phyloP scores from a whole-genome alignment of 2,888 invertebrate species.

The Cantharis rufa region DNA sequence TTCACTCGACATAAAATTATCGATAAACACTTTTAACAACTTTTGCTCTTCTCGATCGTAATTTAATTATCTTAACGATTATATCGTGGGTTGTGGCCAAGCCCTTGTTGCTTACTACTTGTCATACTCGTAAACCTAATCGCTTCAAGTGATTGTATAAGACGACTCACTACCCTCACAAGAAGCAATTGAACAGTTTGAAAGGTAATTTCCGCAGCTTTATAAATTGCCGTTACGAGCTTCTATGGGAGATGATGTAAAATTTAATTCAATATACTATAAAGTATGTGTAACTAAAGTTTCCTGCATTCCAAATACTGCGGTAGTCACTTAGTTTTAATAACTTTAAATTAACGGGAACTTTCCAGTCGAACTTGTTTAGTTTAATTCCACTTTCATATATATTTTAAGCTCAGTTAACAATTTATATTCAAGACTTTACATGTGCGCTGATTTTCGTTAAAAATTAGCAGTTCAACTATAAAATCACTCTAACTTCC shows the following conservation, averaged over 20 bases:
- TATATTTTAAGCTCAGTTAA: background rate
- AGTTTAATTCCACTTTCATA: background rate
- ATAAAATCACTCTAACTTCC: background rate
- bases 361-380: background rate
- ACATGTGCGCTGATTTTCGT: background rate
- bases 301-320: background rate
- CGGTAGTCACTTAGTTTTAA: background rate
- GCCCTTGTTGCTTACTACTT: constrained; percentile 4
- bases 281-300: background rate
- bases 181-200: constrained; percentile 27
- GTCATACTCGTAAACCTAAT: constrained; percentile 19
- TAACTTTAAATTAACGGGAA: background rate
- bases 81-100: background rate
- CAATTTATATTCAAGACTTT: background rate
- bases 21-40: background rate
- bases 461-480: background rate
- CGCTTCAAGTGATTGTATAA: constrained; percentile 21
- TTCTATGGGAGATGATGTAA: constrained; percentile 6
- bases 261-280: constrained; percentile 1
- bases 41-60: background rate
- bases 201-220: constrained; percentile 28
- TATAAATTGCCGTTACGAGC: constrained; percentile 18
- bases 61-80: background rate
- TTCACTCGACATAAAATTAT: constrained; percentile 16
- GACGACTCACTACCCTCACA: constrained; percentile 21